Evolutionary conservation across 2,888 invertebrate species (phyloP), one percentile per base, ranked within the genome.

Genomic region (Ormyrus nitidulus): DNA sequence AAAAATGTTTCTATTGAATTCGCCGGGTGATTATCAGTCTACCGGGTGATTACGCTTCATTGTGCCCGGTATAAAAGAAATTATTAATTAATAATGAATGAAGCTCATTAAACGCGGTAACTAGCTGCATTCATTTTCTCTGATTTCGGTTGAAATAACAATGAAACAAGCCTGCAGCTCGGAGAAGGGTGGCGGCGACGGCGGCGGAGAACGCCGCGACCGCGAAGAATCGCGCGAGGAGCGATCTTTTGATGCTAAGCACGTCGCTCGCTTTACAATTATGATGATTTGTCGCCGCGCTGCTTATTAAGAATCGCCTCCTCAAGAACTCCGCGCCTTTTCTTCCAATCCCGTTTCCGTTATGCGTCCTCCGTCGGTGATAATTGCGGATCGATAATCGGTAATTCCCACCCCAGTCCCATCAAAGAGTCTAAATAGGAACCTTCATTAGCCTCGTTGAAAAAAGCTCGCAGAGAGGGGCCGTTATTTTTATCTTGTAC

Each of bases 261-360:
- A 81, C 80, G 82, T 82, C 81, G 79, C 54, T 59, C 62, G 72
- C 44, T 77, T 79, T 71, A 66, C 71, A 82, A 82, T 84, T 82
- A 81, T 79, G 78, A 81, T 82, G 80, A 83, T 83, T 84, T 82
- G 80, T 79, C 75, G 75, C 54, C 19, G 19, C 19, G 46, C 2
- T 49, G 62, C 70, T 78, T 66, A 54, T 54, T 56, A 66, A 70
- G 48, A 72, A 64, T 46, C 49, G 49, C 48, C n/a, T n/a, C 69
- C 56, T 56, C 44, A n/a, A 69, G 46, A 56, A 70, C 48, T 59
- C 46, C 10, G 13, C 19, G 46, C 4, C 58, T 56, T 65, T 64
- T 64, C 58, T 56, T 54, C 13, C 44, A 51, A 51, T 51, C 59
- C 46, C 49, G 13, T 62, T 68, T 73, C 70, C 70, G 19, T 19